Percentiles rank a stretch among this genome's conserved stretches.
These are phyloP conservation scores for Cassiopea xamachana DNA, from an alignment of 30 jellyfish, hydroid and myxozoan species.

Conservation along the genomic window DNA sequence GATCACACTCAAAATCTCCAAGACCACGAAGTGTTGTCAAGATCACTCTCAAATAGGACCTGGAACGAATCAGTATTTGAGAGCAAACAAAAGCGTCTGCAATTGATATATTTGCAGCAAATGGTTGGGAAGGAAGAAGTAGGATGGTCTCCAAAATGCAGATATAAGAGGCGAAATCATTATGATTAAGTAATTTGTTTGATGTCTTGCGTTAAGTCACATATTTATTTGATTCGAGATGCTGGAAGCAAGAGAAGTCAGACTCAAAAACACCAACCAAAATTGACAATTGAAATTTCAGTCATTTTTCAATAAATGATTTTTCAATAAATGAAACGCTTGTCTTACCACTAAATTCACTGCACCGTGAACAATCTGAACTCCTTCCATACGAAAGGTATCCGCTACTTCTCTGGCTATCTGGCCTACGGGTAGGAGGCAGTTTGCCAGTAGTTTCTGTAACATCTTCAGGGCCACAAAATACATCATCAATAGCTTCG, in stretches of 20 bases:
- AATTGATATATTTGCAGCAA: too few relatives aligned
- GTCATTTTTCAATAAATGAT: not conserved
- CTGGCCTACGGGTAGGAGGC: not conserved
- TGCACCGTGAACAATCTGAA: not conserved
- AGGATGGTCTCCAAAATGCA: too few relatives aligned
- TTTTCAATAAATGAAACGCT: not conserved
- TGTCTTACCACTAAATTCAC: not conserved
- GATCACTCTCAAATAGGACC: too few relatives aligned
- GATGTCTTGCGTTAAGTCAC: too few relatives aligned
- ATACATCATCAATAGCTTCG: not conserved
- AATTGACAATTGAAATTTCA: not conserved
- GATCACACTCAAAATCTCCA: too few relatives aligned
- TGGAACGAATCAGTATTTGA: too few relatives aligned
- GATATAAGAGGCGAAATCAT: too few relatives aligned
- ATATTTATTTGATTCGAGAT: too few relatives aligned
- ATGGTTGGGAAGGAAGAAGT: too few relatives aligned
- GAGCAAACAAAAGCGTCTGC: too few relatives aligned
- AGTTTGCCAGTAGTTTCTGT: not conserved
- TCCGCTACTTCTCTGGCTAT: constrained; percentile 17
- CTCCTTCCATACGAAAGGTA: not conserved
- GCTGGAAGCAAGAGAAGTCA: not conserved
- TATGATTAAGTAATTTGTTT: too few relatives aligned
- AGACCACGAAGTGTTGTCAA: too few relatives aligned
- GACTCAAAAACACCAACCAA: not conserved
- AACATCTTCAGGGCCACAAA: not conserved